phyloP scores from a whole-genome alignment of 2,113 vertebrate species.

The Kryptolebias marmoratus region DNA sequence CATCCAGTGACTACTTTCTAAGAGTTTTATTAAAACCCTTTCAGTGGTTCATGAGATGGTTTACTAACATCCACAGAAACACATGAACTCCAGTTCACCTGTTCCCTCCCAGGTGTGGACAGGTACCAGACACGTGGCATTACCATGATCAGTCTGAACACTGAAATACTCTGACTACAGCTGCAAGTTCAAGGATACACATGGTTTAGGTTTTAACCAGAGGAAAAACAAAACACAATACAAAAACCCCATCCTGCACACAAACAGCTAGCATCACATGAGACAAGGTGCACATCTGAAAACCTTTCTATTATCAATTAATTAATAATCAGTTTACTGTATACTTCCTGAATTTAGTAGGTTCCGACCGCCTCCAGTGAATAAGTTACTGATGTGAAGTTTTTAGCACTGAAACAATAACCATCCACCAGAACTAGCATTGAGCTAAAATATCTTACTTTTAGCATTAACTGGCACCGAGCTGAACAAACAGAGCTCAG shows the following conservation, averaged over 20 bases:
- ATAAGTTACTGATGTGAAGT: too few relatives aligned
- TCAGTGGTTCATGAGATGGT: too few relatives aligned
- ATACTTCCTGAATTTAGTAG: too few relatives aligned
- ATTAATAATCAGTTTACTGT: too few relatives aligned
- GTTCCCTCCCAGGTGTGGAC: conserved; percentile 32
- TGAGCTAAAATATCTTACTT: background rate
- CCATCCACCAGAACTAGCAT: background rate
- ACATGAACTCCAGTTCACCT: background rate
- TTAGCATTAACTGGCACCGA: background rate
- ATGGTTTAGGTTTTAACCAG: too few relatives aligned
- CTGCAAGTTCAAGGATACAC: too few relatives aligned
- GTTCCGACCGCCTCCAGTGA: too few relatives aligned
- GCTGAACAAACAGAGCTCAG: background rate
- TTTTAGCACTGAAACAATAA: too few relatives aligned
- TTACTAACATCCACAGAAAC: background rate
- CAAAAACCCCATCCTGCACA: too few relatives aligned
- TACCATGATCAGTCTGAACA: conserved; percentile 5
- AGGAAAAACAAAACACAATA: background rate
- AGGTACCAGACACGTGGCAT: conserved; percentile 64
- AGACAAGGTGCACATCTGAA: background rate
- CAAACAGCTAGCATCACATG: background rate
- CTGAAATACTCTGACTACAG: background rate
- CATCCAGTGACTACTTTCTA: too few relatives aligned
- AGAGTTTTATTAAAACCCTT: too few relatives aligned
- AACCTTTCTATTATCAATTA: too few relatives aligned